phyloP scores from a whole-genome alignment of 1,140 invertebrate species.

The Tetraneura akinire region DNA sequence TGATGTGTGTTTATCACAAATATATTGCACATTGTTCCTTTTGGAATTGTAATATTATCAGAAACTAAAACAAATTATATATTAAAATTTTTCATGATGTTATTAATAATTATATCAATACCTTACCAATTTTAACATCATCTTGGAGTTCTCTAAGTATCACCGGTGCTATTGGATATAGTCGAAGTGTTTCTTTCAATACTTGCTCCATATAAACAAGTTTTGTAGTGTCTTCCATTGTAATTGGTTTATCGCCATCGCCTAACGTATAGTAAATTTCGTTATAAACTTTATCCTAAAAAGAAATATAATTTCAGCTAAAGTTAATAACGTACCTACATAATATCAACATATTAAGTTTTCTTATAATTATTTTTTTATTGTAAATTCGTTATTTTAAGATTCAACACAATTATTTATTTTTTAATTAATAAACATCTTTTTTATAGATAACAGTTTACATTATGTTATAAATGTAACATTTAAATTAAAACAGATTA shows the following conservation, averaged over 20 bases:
- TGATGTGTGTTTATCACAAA: slow-evolving; percentile 63
- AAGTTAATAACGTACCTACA: too few relatives aligned
- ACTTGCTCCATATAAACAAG: slow-evolving; percentile 66
- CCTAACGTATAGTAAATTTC: slow-evolving; percentile 60
- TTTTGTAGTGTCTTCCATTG: slow-evolving; percentile 63
- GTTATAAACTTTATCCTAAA: slow-evolving; percentile 53
- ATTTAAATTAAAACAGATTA: too few relatives aligned
- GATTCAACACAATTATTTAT: too few relatives aligned
- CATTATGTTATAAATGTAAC: too few relatives aligned
- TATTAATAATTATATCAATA: too few relatives aligned
- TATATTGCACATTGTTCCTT: not conserved
- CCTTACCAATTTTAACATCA: slow-evolving; percentile 58
- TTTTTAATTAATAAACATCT: too few relatives aligned
- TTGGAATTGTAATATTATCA: not conserved
- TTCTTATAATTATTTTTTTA: too few relatives aligned
- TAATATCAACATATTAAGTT: too few relatives aligned
- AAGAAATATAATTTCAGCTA: too few relatives aligned
- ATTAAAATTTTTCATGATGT: not conserved
- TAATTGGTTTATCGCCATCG: slow-evolving; percentile 57
- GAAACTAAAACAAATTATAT: not conserved
- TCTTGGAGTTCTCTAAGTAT: slow-evolving; percentile 61
- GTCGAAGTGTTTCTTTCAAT: slow-evolving; percentile 65
- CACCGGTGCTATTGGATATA: slow-evolving; percentile 66
- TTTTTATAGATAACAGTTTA: too few relatives aligned
- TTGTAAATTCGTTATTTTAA: too few relatives aligned